These are phyloP conservation scores for Lumbricus terrestris DNA, from an alignment of 2,888 invertebrate species.

Conservation along the genomic window DNA sequence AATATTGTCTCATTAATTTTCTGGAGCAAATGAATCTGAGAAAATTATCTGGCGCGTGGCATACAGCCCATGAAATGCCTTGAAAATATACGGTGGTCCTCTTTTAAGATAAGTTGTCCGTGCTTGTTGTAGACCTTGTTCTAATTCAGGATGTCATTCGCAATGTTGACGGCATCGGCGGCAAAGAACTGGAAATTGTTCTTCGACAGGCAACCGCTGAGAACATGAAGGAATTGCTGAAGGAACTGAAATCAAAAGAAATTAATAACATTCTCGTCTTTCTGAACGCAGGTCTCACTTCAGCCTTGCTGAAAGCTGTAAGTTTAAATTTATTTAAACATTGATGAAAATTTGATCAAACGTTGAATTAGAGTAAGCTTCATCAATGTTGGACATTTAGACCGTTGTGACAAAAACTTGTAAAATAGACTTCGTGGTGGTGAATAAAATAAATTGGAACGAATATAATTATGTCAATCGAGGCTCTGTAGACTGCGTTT, in stretches of 20 bases:
- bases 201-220: not conserved
- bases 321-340: not conserved
- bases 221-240: not conserved
- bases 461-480: no score
- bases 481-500: not conserved
- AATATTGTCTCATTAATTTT: no score
- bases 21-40: no score
- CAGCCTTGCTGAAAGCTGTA: not conserved
- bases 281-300: not conserved
- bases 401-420: not conserved
- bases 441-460: not conserved
- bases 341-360: not conserved
- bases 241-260: constrained; percentile 9
- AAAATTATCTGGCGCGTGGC: no score
- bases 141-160: not conserved
- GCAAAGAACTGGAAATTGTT: not conserved
- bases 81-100: no score
- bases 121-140: not conserved
- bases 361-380: not conserved
- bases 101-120: no score
- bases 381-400: not conserved
- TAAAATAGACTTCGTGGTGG: not conserved
- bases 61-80: no score
- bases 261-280: not conserved
- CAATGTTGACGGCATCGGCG: not conserved